These are phyloP conservation scores for Diplodus sargus DNA, from an alignment of 2,797 vertebrate species.

Conservation along the genomic window DNA sequence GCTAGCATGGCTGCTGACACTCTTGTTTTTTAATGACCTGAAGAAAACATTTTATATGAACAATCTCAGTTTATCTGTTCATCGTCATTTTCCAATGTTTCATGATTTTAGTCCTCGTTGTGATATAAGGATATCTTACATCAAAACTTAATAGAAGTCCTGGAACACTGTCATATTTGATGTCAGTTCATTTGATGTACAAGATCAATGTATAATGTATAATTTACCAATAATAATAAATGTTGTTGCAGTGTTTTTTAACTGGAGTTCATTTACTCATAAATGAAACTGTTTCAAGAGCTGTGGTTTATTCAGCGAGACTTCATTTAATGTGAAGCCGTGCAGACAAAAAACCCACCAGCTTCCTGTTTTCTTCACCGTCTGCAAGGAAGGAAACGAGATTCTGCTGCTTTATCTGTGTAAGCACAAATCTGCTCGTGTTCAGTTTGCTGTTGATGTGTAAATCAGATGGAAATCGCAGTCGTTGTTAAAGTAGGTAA, in stretches of 20 bases:
- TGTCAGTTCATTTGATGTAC: no score
- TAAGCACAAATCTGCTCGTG: accelerated
- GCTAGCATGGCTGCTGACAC: no score
- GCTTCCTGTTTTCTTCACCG: conserved; percentile 52
- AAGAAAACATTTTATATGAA: background rate
- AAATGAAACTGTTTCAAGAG: conserved; percentile 44
- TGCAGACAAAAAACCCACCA: conserved; percentile 11
- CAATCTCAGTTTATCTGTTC: background rate
- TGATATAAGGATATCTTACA: no score
- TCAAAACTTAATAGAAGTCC: no score
- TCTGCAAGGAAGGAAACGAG: background rate
- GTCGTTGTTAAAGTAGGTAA: background rate
- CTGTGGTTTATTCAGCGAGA: background rate
- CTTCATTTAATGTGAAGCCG: no score
- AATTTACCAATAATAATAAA: background rate
- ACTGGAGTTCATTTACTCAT: conserved; percentile 1
- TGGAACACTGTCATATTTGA: no score
- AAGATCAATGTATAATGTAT: no score
- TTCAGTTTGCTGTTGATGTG: background rate
- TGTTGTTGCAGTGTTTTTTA: background rate
- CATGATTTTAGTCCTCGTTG: no score
- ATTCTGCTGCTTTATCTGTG: background rate
- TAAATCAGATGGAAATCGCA: background rate
- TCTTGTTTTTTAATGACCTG: background rate
- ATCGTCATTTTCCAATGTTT: background rate